Evolutionary conservation across 2,797 vertebrate genomes (phyloP).

Genomic region (Nannoperca obscura): DNA sequence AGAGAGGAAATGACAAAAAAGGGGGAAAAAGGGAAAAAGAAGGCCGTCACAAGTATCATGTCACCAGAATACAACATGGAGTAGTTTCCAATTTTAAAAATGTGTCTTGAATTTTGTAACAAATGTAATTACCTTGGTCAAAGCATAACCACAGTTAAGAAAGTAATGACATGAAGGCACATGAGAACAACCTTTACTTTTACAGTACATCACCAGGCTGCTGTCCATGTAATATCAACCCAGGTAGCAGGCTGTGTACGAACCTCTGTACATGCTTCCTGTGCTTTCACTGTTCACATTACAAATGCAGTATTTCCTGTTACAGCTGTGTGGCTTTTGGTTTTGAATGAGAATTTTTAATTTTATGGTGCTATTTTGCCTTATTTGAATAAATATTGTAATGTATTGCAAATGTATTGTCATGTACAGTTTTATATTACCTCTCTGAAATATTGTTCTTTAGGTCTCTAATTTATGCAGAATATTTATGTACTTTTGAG

Average conservation of each 20-base stretch:
- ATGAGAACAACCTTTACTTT: constrained; percentile 43
- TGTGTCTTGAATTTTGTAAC: constrained; percentile 36
- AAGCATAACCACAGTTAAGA: constrained; percentile 55
- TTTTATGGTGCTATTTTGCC: constrained; percentile 82
- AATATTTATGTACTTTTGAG: constrained; percentile 81
- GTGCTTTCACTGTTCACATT: constrained; percentile 66
- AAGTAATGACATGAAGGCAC: constrained; percentile 63
- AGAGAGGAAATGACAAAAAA: constrained; percentile 25
- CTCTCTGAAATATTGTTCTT: constrained; percentile 80
- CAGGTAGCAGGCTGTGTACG: constrained; percentile 20
- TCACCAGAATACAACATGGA: constrained; percentile 59
- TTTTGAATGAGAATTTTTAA: constrained; percentile 59
- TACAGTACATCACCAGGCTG: constrained; percentile 26
- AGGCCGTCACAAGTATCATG: constrained; percentile 39
- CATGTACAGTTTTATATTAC: constrained; percentile 87
- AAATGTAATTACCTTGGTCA: constrained; percentile 53
- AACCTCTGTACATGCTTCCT: constrained; percentile 46
- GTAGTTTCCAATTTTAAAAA: constrained; percentile 60
- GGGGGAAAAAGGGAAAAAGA: constrained; percentile 20
- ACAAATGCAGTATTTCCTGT: constrained; percentile 72
- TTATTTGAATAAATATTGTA: constrained; percentile 84
- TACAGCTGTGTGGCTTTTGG: constrained; percentile 64
- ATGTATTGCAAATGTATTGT: constrained; percentile 85
- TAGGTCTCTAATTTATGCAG: constrained; percentile 83
- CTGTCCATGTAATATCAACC: constrained; percentile 22